A percentile compares a stretch with the other conserved stretches of the same genome.
Conservation (phyloP, 2,888 invertebrate species). For the Oegoconia quadripuncta region DNA sequence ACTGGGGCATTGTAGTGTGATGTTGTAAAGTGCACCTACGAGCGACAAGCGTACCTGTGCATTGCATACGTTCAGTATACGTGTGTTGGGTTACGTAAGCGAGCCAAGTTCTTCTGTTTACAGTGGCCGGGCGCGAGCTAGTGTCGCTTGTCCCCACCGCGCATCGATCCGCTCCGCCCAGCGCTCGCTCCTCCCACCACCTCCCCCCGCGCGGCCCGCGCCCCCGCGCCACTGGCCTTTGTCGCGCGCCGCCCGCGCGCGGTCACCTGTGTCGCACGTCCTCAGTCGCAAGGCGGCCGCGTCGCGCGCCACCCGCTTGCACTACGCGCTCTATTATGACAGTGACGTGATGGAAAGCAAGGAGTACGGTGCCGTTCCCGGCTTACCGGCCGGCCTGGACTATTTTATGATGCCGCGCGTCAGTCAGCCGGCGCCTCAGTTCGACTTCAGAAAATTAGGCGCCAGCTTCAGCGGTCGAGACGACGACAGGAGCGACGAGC, state of each 20-base stretch:
- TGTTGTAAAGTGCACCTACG: constrained; percentile 1
- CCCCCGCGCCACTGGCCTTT: constrained; percentile 35
- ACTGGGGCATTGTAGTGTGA: background rate
- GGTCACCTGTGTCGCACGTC: constrained; percentile 80
- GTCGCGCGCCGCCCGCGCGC: constrained; percentile 63
- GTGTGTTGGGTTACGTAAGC: constrained; percentile 54
- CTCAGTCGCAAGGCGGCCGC: constrained; percentile 79
- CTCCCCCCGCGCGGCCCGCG: constrained; percentile 31
- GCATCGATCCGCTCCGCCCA: constrained; percentile 78
- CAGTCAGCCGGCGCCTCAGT: constrained; percentile 91
- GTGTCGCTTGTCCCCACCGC: constrained; percentile 74
- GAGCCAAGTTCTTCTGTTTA: constrained; percentile 59
- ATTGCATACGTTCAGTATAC: background rate
- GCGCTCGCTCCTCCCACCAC: constrained; percentile 69
- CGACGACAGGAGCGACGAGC: constrained; percentile 62
- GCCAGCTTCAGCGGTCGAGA: constrained; percentile 80
- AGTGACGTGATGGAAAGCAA: constrained; percentile 75
- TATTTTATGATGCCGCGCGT: constrained; percentile 81
- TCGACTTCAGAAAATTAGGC: constrained; percentile 89
- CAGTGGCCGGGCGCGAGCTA: constrained; percentile 41
- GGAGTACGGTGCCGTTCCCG: constrained; percentile 71
- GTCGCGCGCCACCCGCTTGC: constrained; percentile 78
- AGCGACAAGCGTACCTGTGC: background rate
- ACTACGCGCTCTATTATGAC: constrained; percentile 61
- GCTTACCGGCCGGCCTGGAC: constrained; percentile 71